Conservation (phyloP, 2,888 invertebrate genomes). For the Chironomus tentans region DNA sequence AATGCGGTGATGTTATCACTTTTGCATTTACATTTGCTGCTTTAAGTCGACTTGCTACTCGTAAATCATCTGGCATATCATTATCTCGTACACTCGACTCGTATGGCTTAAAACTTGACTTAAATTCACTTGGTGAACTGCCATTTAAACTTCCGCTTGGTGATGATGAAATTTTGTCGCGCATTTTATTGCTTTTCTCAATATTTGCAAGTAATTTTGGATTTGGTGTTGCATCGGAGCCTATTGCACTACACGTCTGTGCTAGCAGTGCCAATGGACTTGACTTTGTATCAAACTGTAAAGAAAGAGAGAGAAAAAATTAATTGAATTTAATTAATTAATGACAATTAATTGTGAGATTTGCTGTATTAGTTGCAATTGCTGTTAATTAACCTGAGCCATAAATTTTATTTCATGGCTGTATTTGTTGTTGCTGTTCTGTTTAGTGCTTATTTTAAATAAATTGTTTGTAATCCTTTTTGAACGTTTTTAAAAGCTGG, state of each 20-base stretch:
- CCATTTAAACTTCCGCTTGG: conserved; percentile 47
- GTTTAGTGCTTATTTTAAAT: no score
- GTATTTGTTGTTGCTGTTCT: not conserved
- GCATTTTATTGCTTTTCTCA: conserved; percentile 56
- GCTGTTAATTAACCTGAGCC: conserved; percentile 10
- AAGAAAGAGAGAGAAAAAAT: conserved; percentile 36
- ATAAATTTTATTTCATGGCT: conserved; percentile 4
- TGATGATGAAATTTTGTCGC: conserved; percentile 53
- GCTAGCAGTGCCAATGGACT: conserved; percentile 91
- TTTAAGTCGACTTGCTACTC: not conserved
- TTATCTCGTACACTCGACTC: conserved; percentile 49
- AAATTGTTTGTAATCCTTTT: no score
- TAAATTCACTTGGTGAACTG: conserved; percentile 41
- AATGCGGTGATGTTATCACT: not conserved
- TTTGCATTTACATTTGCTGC: not conserved
- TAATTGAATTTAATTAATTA: not conserved
- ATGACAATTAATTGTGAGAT: not conserved
- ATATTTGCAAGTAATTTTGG: conserved; percentile 65
- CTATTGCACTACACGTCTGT: conserved; percentile 96
- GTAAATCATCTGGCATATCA: conserved; percentile 7
- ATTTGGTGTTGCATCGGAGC: conserved; percentile 69
- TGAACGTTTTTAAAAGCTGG: no score
- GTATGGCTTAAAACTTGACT: conserved; percentile 67
- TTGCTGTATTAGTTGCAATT: not conserved
- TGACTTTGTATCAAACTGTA: conserved; percentile 95